phyloP scores from a whole-genome alignment of 2,888 invertebrate species.

The Bellardia pandia region DNA sequence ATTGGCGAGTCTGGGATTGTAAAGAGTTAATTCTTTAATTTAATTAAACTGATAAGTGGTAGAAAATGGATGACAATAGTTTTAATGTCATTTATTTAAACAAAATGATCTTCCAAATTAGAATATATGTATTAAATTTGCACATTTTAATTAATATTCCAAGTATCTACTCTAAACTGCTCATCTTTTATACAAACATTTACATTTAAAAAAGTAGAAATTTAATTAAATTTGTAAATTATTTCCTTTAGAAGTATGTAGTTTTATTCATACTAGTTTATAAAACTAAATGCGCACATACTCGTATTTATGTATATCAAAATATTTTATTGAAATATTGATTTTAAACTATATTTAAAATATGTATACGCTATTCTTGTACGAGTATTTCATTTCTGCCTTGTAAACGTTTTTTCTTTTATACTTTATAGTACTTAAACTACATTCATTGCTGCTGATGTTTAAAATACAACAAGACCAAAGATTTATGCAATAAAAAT shows the following conservation, averaged over 20 bases:
- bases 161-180: too few relatives aligned
- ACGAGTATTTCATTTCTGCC: conserved; percentile 4
- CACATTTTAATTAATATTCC: too few relatives aligned
- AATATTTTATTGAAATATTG: conserved; percentile 46
- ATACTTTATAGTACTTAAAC: conserved; percentile 28
- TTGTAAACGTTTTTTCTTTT: conserved; percentile 9
- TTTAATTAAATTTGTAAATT: not conserved
- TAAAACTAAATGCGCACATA: not conserved
- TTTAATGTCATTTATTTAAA: too few relatives aligned
- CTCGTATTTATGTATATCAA: conserved; percentile 19
- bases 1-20: not conserved
- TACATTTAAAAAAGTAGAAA: too few relatives aligned
- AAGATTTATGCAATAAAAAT: conserved; percentile 28
- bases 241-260: not conserved
- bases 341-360: conserved; percentile 53
- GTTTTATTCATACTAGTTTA: not conserved
- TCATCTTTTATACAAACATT: too few relatives aligned
- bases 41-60: not conserved
- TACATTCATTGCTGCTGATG: conserved; percentile 30
- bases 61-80: too few relatives aligned
- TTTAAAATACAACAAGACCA: conserved; percentile 1
- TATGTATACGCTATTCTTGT: conserved; percentile 8
- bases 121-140: too few relatives aligned
- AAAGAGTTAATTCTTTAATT: not conserved
- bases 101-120: too few relatives aligned